Base-by-base conservation (phyloP, 2,797 vertebrate species). In the Phataginus tricuspis region DNA sequence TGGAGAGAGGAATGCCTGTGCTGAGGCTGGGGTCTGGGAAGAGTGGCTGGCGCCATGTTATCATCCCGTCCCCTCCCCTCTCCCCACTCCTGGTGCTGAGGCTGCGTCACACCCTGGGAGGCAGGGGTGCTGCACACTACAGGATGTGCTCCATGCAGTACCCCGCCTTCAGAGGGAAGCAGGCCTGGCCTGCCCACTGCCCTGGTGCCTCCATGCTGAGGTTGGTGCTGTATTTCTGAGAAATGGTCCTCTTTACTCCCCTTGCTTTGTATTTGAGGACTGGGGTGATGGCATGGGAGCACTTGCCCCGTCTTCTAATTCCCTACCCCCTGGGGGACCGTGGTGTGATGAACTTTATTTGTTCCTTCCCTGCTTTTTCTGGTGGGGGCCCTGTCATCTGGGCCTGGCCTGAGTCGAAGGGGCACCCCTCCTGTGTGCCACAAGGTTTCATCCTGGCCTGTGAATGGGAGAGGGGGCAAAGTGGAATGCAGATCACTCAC, bases 151-250 rank as follows among this genome's bases (percentile, higher is more conserved):
- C 68, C 78, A 11, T 83, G 86, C 80, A 59, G 25, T 71, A 55
- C 34, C 29, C 90, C 63, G 83, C 96, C 77, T 79, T 71, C 77
- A 34, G 63, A 94, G 90, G 95, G 90, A 90, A 66, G 84, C 57
- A 51, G 78, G 55, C 83, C 78, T 66, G 78, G 55, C 83, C 78
- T 66, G 59, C 91, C 91, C 92, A 53, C 96, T 90, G 89, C 77
- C 96, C 94, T 95, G 96, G 69, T 82, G 97, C 97, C 97, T 97
- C 97, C 77, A 19, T 88, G 89, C 96, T 61, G 97, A 97, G 93
- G 97, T 93, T 95, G 97, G 97, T 98, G 97, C 97, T 98, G 97
- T 94, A 89, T 93, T 90, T 94, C 90, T 21, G 86, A 97, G 95
- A 95, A 89, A 94, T 87, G 95, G 75, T 90, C 89, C 78, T 95